Base-by-base conservation (phyloP, 2,113 vertebrate species). In the Uria aalge region DNA sequence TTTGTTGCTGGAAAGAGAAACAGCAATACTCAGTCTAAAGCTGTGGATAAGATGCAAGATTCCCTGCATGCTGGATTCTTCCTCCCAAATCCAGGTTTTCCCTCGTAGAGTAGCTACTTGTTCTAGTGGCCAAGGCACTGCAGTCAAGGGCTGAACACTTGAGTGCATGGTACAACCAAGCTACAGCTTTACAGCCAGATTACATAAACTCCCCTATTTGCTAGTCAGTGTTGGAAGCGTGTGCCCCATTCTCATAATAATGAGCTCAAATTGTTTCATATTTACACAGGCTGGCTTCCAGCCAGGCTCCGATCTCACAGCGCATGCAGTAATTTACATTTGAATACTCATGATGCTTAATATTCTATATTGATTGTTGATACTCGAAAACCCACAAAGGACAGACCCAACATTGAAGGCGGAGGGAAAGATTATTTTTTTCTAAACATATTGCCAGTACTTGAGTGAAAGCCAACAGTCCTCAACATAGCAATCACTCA, bases 321-420 rank as follows among this genome's bases (percentile, higher is more conserved):
- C 3, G 1, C 0, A 1, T 48, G 73, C 21, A 34, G 55, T 47
- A 87, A 67, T 93, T 96, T 94, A 67, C 80, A 79, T 88, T 75
- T 82, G 29, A 96, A 96, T 71, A 75, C 64, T 86, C 73, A 50
- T 9, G 12, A 59, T 84, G 80, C 48, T 72, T 83, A 59, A 79
- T 88, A 72, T 91, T 97, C 60, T 87, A 43, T 79, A 80, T 85
- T 84, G 88, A 94, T 92, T 92, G 76, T 74, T 95, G 90, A 88
- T 73, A 47, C 73, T 95, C 56, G 82, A 81, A 92, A 90, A 88
- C 72, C 47, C 27, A 27, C 8, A 57, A 95, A 85, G 86, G 78
- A 48, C 68, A 88, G 60, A 86, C 75, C 41, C 29, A 41, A 57
- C 30, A 29, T 41, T 86, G 85, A 30, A 90, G 78, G 52, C 1